Percentiles rank a stretch among this genome's conserved stretches.
These are phyloP conservation scores for Magallana nippona DNA, from an alignment of 2,888 invertebrate genomes.

Conservation along the genomic window DNA sequence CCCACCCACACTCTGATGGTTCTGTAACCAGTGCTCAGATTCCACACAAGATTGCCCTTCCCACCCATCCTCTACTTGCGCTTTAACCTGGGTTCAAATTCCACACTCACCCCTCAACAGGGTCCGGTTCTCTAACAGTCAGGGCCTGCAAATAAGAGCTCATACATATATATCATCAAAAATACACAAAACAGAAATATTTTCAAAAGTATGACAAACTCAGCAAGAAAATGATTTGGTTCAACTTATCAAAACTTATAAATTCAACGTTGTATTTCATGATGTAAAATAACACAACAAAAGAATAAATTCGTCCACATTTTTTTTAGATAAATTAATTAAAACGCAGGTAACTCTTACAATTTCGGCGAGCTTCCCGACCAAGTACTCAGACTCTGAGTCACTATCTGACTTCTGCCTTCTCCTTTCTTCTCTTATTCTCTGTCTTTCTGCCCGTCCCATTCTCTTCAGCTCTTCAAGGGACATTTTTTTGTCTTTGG, in stretches of 20 bases:
- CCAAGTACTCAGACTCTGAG: conserved; percentile 29
- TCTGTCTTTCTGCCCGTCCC: conserved; percentile 35
- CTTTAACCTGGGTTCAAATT: no score
- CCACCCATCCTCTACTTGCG: no score
- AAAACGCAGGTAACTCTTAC: not conserved
- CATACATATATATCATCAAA: not conserved
- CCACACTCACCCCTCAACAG: conserved; percentile 34
- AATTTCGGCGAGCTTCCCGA: conserved; percentile 27
- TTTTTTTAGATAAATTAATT: not conserved
- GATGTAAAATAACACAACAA: no score
- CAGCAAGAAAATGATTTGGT: no score
- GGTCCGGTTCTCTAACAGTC: conserved; percentile 25
- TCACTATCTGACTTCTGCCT: not conserved
- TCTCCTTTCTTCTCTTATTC: conserved; percentile 31
- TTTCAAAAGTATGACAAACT: no score
- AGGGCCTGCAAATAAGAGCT: conserved; percentile 29
- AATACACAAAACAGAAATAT: not conserved
- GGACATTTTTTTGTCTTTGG: conserved; percentile 20
- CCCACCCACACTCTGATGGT: no score
- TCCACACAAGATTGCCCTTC: no score
- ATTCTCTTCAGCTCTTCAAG: conserved; percentile 37
- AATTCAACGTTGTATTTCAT: no score
- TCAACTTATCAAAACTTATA: no score
- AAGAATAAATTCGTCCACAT: no score
- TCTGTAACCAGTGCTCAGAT: no score